Evolutionary conservation across 2,113 vertebrate genomes (phyloP).

Genomic region (Pyxicephalus adspersus): DNA sequence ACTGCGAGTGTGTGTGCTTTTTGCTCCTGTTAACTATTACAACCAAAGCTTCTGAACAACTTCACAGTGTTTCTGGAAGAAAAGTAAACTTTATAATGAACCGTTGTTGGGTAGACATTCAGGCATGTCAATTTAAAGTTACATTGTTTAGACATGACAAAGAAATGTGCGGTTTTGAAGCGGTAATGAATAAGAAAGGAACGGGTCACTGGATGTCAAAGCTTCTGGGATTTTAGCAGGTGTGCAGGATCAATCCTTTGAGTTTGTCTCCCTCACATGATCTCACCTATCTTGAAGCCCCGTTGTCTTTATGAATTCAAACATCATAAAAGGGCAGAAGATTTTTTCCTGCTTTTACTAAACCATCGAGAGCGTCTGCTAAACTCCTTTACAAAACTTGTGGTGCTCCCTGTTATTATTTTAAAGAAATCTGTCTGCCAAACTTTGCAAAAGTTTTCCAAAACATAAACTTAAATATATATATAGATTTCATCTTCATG

Average conservation of each 20-base stretch:
- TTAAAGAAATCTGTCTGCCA: neutral
- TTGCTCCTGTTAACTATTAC: neutral
- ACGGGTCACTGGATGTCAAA: slow-evolving; percentile 25
- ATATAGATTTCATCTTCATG: neutral
- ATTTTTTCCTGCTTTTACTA: neutral
- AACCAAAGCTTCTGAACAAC: slow-evolving; percentile 15
- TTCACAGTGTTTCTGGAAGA: slow-evolving; percentile 26
- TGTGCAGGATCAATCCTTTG: slow-evolving; percentile 49
- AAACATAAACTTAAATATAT: neutral
- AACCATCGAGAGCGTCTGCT: slow-evolving; percentile 23
- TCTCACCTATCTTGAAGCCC: slow-evolving; percentile 42
- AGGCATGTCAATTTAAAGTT: slow-evolving; percentile 49
- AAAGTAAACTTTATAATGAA: slow-evolving; percentile 55
- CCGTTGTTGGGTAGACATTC: slow-evolving; percentile 32
- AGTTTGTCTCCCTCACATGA: slow-evolving; percentile 46
- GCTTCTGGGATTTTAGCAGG: slow-evolving; percentile 48
- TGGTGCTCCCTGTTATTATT: neutral
- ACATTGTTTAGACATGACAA: slow-evolving; percentile 55
- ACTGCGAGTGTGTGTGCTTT: neutral
- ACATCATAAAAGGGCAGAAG: slow-evolving; percentile 38
- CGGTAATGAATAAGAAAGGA: slow-evolving; percentile 45
- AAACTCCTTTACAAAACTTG: slow-evolving; percentile 14
- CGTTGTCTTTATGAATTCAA: slow-evolving; percentile 31
- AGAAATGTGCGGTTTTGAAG: slow-evolving; percentile 43
- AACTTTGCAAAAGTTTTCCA: neutral